Conservation (phyloP, 2,113 vertebrate species). For the Larimichthys polyactis region DNA sequence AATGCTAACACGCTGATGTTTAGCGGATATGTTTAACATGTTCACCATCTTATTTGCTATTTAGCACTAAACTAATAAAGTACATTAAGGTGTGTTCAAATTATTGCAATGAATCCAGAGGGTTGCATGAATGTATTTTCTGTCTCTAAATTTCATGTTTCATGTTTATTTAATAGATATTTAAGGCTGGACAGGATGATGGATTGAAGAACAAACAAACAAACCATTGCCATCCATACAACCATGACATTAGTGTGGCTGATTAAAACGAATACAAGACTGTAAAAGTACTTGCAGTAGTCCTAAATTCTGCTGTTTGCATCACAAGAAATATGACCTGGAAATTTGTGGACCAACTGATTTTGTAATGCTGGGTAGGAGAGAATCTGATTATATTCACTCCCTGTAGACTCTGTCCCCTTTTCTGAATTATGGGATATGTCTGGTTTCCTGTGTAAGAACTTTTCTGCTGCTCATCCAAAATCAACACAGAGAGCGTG, state of each 20-base stretch:
- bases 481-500: constrained; percentile 58
- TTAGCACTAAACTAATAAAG: not conserved
- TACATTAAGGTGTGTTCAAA: not conserved
- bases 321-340: constrained; percentile 6
- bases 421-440: constrained; percentile 28
- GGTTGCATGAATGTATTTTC: not conserved
- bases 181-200: not conserved
- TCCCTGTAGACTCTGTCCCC: constrained; percentile 4
- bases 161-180: not conserved
- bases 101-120: not conserved
- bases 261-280: not conserved
- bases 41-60: not conserved
- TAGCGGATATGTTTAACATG: not conserved
- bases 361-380: not conserved
- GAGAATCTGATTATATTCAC: constrained; percentile 9
- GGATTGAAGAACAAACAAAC: fast-evolving
- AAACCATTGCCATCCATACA: not conserved
- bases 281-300: not conserved
- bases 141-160: not conserved
- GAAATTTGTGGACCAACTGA: not conserved
- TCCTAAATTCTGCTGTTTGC: not conserved
- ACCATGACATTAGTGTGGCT: not conserved
- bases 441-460: constrained; percentile 36
- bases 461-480: constrained; percentile 51
- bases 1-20: too few species aligned